Evolutionary conservation across 2,797 vertebrate species (phyloP), one percentile per base, ranked within the genome.

Genomic region (Melanitta fusca): DNA sequence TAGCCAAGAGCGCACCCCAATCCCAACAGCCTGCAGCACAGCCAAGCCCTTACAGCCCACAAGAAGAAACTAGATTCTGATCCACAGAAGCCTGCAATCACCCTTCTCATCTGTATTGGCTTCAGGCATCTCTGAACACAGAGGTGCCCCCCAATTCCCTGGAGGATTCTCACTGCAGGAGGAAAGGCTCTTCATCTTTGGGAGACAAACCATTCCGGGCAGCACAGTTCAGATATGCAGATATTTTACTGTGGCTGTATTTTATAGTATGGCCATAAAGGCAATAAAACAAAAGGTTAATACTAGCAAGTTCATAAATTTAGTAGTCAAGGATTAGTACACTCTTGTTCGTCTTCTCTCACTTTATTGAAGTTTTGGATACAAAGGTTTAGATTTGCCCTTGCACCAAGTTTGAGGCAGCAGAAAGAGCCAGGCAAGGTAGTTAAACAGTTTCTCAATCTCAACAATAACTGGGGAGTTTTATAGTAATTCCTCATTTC

Each of bases 201-300:
- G 65, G 38, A 81, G 13, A 56, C 22, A 75, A n/a, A 43, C 19
- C 43, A 41, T 30, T n/a, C 4, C 43, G 22, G 85, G 80, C 77
- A 91, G 80, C 62, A 5, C 0, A 56, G 61, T 72, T 90, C 94
- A 80, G 85, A 60, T 8, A 78, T 0, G 32, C 70, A 56, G 72
- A 54, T 80, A 68, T 74, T 94, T 93, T 78, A 94, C 81, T 45
- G 1, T 13, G 45, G 47, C 80, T 91, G 3, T 75, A 32, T 77
- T 96, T 95, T 87, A 95, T 19, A 49, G 53, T 4, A 10, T 1
- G 15, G 57, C 36, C 89, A 87, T 91, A 94, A 93, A 95, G 68
- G 92, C 81, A 70, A 75, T 96, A 86, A 96, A 96, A 79, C 88
- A 90, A 95, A 94, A 95, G 93, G 92, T 92, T 93, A 96, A 87